A percentile compares a stretch with the other conserved stretches of the same genome.
phyloP scores from a whole-genome alignment of 2,113 vertebrate species.

The Paratilapia polleni region DNA sequence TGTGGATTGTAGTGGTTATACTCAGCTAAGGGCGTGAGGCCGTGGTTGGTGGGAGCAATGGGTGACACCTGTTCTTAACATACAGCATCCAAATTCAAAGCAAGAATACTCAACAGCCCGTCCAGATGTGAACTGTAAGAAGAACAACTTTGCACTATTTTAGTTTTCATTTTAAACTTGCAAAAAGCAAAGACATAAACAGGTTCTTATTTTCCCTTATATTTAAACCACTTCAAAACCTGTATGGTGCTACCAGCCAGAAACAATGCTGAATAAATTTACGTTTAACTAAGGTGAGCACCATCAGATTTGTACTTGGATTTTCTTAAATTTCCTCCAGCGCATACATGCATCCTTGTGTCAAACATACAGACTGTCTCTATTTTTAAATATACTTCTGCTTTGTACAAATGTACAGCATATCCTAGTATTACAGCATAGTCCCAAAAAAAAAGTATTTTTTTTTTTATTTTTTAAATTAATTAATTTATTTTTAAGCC shows the following conservation, averaged over 20 bases:
- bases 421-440: not conserved
- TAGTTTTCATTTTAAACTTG: not conserved
- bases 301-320: not conserved
- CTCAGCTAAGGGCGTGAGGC: not conserved
- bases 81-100: slow-evolving; percentile 18
- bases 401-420: not conserved
- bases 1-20: not conserved
- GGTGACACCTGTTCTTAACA: slow-evolving; percentile 40
- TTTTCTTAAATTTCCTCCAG: not conserved
- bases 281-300: not conserved
- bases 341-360: not conserved
- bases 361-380: not conserved
- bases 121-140: rapidly evolving
- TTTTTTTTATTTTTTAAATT: too few relatives aligned
- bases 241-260: too few relatives aligned
- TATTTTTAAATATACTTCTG: not conserved
- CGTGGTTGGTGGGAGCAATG: not conserved
- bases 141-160: not conserved
- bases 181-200: too few relatives aligned
- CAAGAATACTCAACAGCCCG: not conserved
- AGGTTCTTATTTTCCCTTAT: too few relatives aligned
- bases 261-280: not conserved
- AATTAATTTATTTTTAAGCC: not conserved
- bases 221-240: too few relatives aligned
- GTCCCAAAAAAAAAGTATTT: not conserved